Evolutionary conservation across 2,888 invertebrate species (phyloP), one percentile per base, ranked within the genome.

Genomic region (Deilephila elpenor): DNA sequence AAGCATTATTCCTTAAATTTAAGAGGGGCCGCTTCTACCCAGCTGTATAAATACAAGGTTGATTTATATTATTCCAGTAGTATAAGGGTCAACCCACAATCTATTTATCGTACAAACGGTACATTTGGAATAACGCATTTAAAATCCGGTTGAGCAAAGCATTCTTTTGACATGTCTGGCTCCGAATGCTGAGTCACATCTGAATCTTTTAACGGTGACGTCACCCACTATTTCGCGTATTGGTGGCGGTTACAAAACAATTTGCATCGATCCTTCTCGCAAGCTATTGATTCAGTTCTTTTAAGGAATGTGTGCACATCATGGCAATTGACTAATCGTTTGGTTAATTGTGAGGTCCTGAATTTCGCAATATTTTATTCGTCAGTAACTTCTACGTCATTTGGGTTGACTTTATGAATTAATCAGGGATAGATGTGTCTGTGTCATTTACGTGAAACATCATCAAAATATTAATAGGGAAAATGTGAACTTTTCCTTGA

Each of bases 181-280:
- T 72, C 75, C 74, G 80, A 82, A 81, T 79, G 80, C 80, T 91
- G 89, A 91, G 84, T 93, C 92, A 92, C 80, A 85, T 84, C 83
- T 76, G 87, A 89, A 91, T 93, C 91, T 90, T 90, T 90, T 74
- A 74, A 76, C 77, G 79, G 83, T 92, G 88, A 84, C 92, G 92
- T 93, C 93, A 91, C 82, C 85, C 84, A 78, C 82, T 84, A 85
- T 83, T 25, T 83, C 80, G 82, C 20, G 71, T 81, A 82, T 84
- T 75, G 79, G 80, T 78, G 71, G 62, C 37, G 78, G 76, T 77
- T 82, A 74, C 73, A 72, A 77, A 77, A 79, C 80, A 70, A 72
- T 56, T 72, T 67, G 59, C 67, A 60, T 60, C 59, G 29, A 60
- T 61, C n/a, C 34, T 59, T 61, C 37, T 51, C 17, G 25, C 7